Conservation (phyloP, 2,888 invertebrate species). For the Uloborus plumipes region DNA sequence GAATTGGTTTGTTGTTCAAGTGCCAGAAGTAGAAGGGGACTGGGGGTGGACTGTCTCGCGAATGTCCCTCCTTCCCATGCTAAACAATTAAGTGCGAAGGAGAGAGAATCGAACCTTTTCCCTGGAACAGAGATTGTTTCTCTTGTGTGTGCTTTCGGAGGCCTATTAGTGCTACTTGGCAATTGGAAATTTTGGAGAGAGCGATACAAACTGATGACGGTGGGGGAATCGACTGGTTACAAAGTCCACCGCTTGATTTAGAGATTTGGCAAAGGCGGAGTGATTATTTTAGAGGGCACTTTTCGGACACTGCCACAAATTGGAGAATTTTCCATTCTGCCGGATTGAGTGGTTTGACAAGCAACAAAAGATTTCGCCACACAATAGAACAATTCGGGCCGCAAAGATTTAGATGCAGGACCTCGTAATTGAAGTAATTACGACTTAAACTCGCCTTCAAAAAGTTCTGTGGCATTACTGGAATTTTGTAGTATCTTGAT, state of each 20-base stretch:
- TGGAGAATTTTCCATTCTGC: slow-evolving; percentile 60
- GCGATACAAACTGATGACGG: slow-evolving; percentile 20
- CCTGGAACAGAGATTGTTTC: slow-evolving; percentile 34
- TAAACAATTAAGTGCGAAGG: slow-evolving; percentile 57
- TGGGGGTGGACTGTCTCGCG: slow-evolving; percentile 39
- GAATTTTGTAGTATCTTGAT: no score
- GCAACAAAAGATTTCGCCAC: slow-evolving; percentile 39
- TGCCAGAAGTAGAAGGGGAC: slow-evolving; percentile 30
- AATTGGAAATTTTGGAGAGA: slow-evolving; percentile 52
- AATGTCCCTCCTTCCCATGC: slow-evolving; percentile 18
- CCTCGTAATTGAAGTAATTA: no score
- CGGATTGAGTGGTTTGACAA: slow-evolving; percentile 53
- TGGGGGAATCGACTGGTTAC: slow-evolving; percentile 20
- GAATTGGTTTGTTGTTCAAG: slow-evolving; percentile 63
- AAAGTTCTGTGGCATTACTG: no score
- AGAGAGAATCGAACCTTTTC: slow-evolving; percentile 51
- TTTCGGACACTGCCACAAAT: slow-evolving; percentile 58
- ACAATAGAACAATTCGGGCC: no score
- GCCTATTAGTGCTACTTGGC: slow-evolving; percentile 58
- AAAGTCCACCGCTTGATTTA: slow-evolving; percentile 63
- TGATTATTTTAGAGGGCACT: slow-evolving; percentile 60
- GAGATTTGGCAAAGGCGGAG: slow-evolving; percentile 48
- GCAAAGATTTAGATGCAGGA: no score
- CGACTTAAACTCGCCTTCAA: no score
- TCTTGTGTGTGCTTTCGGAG: slow-evolving; percentile 35